Conservation (phyloP, 2,797 vertebrate species). For the Argentina silus region DNA sequence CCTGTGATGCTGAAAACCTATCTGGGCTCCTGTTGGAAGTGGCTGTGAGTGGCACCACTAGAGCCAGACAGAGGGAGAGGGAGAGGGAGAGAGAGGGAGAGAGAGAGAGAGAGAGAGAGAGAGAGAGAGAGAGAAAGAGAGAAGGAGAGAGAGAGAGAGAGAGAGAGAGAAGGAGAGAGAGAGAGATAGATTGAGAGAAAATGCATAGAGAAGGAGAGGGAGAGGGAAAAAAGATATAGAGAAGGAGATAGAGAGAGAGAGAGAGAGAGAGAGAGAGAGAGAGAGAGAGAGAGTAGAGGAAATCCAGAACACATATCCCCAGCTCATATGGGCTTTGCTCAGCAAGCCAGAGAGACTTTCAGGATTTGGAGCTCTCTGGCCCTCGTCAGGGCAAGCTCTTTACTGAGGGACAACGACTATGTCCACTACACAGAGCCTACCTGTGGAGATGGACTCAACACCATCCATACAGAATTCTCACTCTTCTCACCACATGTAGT, state of each 20-base stretch:
- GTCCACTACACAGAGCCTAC: not conserved
- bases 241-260: not conserved
- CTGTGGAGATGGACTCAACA: too few species aligned
- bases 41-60: not conserved
- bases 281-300: slow-evolving; percentile 11
- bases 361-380: slow-evolving; percentile 18
- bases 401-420: not conserved
- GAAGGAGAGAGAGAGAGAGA: slow-evolving; percentile 2
- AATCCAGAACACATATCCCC: slow-evolving; percentile 26
- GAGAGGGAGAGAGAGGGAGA: not conserved
- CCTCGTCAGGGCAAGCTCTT: not conserved
- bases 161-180: not conserved
- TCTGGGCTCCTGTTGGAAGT: not conserved
- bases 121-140: not conserved
- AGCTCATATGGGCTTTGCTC: slow-evolving; percentile 16
- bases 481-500: not conserved
- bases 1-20: not conserved
- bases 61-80: not conserved
- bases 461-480: not conserved
- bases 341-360: slow-evolving; percentile 6
- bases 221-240: slow-evolving; percentile 1
- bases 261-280: slow-evolving; percentile 3
- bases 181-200: not conserved
- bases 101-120: not conserved
- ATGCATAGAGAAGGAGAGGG: not conserved